A percentile compares a stretch with the other conserved stretches of the same genome.
Conservation (phyloP, 2,888 invertebrate genomes). For the Hedychridium roseum region DNA sequence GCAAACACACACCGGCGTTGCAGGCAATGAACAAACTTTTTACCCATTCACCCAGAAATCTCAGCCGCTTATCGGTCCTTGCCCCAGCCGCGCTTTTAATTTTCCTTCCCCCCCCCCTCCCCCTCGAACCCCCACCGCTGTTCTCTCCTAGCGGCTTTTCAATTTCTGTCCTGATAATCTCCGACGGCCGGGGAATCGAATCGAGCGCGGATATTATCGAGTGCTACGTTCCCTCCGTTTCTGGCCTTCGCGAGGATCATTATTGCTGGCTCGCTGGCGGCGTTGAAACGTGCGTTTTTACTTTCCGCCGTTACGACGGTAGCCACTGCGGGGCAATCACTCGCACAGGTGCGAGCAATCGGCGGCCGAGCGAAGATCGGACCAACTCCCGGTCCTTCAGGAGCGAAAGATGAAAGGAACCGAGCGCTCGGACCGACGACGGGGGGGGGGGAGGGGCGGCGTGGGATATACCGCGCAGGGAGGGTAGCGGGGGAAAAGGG, state of each 20-base stretch:
- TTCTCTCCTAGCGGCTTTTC: too few relatives aligned
- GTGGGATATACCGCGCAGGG: not conserved
- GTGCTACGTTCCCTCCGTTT: constrained; percentile 20
- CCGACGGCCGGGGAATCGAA: constrained; percentile 22
- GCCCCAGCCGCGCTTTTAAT: too few relatives aligned
- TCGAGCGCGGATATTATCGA: constrained; percentile 33
- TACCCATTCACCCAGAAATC: too few relatives aligned
- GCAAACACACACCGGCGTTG: too few relatives aligned
- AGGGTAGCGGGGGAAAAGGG: not conserved
- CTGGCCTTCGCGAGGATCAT: constrained; percentile 27
- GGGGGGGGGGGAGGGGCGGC: not conserved
- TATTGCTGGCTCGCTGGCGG: constrained; percentile 12
- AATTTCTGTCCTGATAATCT: constrained; percentile 30
- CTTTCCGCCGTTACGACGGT: constrained; percentile 1
- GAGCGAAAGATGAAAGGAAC: constrained; percentile 4
- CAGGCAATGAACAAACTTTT: too few relatives aligned
- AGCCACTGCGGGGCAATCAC: constrained; percentile 2
- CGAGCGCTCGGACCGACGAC: constrained; percentile 2
- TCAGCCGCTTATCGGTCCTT: too few relatives aligned
- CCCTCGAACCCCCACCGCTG: not conserved
- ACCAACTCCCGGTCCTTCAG: too few relatives aligned
- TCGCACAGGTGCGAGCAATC: constrained; percentile 21
- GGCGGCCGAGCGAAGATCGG: too few relatives aligned
- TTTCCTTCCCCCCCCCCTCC: not conserved
- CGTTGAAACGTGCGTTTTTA: not conserved